Base-by-base conservation (phyloP, 2,113 vertebrate species). In the Dendrocopos noguchii region DNA sequence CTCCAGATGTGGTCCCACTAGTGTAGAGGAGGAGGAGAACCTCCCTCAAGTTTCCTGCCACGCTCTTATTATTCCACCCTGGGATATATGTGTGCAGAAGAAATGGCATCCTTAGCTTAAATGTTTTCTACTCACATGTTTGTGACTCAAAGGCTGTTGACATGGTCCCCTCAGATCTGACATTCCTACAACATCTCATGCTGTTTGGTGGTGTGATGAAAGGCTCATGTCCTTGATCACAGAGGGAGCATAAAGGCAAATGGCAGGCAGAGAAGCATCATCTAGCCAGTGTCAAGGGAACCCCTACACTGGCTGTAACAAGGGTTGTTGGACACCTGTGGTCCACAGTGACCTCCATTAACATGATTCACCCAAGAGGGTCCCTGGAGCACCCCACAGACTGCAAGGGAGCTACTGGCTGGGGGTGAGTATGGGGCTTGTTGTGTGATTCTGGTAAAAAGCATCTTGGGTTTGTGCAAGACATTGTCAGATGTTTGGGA, bases 391-490 rank as follows among this genome's bases (percentile, higher is more conserved):
- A 66, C 12, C 25, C 42, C 15, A 12, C 22, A 36, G 19, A n/a
- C 55, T 53, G 9, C 47, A 14, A 50, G 15, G 12, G 18, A 4
- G 17, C 9, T 42, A 6, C 21, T 5, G 7, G 9, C 14, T 8
- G 2, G 2, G 8, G 1, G 2, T 27, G 25, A 9, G 4, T 60
- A 7, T 28, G 66, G 12, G 14, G 5, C 4, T 88, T 52, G 19
- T 31, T 42, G 29, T 12, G 19, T 34, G 15, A 33, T 74, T 52
- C 18, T 18, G 17, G 29, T 15, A 14, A 81, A 71, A 28, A 50
- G 2, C 21, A n/a, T n/a, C 9, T 22, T 75, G 24, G 27, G 34
- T 39, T 46, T 27, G 20, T 42, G 28, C 18, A 33, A 70, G 55
- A 33, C 1, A 12, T 27, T 33, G 25, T 34, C 5, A 76, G 36